Evolutionary conservation across 2,797 vertebrate species (phyloP), one percentile per base, ranked within the genome.

Genomic region (Pogonophryne albipinna): DNA sequence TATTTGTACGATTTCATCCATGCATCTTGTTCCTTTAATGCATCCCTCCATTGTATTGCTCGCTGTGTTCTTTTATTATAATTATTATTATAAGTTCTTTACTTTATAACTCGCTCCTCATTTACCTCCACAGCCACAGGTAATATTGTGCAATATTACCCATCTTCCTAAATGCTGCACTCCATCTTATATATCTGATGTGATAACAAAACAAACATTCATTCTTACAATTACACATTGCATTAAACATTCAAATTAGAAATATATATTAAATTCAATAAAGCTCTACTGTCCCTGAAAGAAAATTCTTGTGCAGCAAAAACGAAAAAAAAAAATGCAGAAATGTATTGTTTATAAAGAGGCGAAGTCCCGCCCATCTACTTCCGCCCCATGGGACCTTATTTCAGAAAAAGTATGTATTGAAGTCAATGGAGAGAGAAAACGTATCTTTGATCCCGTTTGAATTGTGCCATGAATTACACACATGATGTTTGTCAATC

Each of bases 21-120:
- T 83, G 84, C 89, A 89, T 91, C 89, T 81, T 82, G 66, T 91
- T 89, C 78, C 61, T 92, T 91, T 91, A 64, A 64, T 73, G 84
- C 89, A 92, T 90, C 82, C 60, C 64, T 78, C n/a, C 74, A 74
- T 84, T 44, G 75, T 67, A 76, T 77, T 81, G 76, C 86, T 78
- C 1, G 46, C 85, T 82, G 67, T 82, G 60, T 86, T 86, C 56
- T 76, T 77, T 85, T 72, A 59, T 84, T 64, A 51, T 52, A 31
- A 7, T 66, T 58, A 60, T 49, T 34, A 27, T 62, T 47, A 47
- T 62, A 59, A 38, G 27, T 56, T 38, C 15, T 53, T 60, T 44
- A 38, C 19, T 62, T 53, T 41, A 31, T 10, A 84, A 75, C 44
- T 87, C 75, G 66, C 34, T 38, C 67, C 23, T 74, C 71, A 79